Base-by-base conservation (phyloP, 2,888 invertebrate species). In the Lymantria dispar region DNA sequence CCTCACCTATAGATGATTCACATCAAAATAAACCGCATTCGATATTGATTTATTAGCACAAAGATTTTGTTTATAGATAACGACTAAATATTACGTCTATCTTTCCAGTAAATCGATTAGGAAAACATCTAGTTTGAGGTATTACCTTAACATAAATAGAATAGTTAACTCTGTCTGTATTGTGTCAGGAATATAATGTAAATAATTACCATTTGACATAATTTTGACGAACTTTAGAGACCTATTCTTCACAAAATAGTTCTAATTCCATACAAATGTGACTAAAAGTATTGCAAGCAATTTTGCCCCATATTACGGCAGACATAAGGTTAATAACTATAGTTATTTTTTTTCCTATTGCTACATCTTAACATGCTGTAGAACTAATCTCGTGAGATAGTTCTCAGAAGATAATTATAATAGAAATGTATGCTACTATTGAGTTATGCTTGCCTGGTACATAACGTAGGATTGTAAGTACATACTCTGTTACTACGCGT, bases 361-460 rank as follows among this genome's bases (percentile, higher is more conserved):
- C 70, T 45, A 57, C 65, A 65, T 62, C 69, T 72, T 71, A 68
- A 71, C 65, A 65, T 62, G 69, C 73, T 71, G 40, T 8, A 64
- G 60, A 68, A 74, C 68, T 66, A 74, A 77, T 84, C 80, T 85
- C 87, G 87, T 87, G 87, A 79, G 87, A 87, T 74, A 73, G 77
- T 87, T 87, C 87, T 76, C 87, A 85, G 72, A 74, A 72, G 62
- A 56, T 62, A 70, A 56, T 62, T 68, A 66, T 68, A 56, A 60
- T 64, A 62, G 61, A 62, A 58, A 69, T 72, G 67, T 64, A 60
- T 63, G 65, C 65, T 65, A 72, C 68, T 68, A 71, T 69, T 62
- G 59, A 64, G 54, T 71, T 72, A 72, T 85, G 70, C 52, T 57
- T 38, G 58, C 82, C 79, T 84, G 58, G 80, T 83, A 78, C 68